These are phyloP conservation scores for Pelvicachromis taeniatus DNA, from an alignment of 2,113 vertebrate species.

Conservation along the genomic window DNA sequence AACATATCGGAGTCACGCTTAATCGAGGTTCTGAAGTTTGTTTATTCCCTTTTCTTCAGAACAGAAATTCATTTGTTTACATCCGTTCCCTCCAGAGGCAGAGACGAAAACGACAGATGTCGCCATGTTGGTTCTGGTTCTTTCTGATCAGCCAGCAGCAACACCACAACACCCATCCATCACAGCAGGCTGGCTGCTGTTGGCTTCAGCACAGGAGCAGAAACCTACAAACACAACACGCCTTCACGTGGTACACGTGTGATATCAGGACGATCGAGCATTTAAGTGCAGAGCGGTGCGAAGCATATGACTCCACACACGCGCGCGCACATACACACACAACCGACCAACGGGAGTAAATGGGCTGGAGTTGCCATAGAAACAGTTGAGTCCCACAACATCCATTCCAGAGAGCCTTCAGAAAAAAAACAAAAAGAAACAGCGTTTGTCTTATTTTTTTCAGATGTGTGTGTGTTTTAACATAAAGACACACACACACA, in stretches of 20 bases:
- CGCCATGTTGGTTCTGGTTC: conserved; percentile 4
- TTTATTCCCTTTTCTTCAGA: not conserved
- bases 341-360: conserved; percentile 51
- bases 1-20: not conserved
- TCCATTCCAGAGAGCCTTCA: conserved; percentile 54
- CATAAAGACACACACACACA: conserved; percentile 1
- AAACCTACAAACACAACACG: not conserved
- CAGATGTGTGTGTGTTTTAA: conserved; percentile 30
- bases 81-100: not conserved
- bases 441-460: conserved; percentile 69
- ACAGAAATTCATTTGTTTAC: not conserved
- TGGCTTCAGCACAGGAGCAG: not conserved
- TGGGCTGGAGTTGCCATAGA: conserved; percentile 72
- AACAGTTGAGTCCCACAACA: conserved; percentile 70
- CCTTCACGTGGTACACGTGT: not conserved
- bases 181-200: conserved; percentile 19
- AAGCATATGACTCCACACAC: not conserved
- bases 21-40: not conserved
- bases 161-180: conserved; percentile 33
- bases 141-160: conserved; percentile 39
- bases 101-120: conserved; percentile 28
- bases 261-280: not conserved
- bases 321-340: not conserved
- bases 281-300: not conserved
- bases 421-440: conserved; percentile 55